A percentile compares a stretch with the other conserved stretches of the same genome.
Evolutionary conservation across 2,888 invertebrate genomes (phyloP).

Genomic region (Halictus ligatus): DNA sequence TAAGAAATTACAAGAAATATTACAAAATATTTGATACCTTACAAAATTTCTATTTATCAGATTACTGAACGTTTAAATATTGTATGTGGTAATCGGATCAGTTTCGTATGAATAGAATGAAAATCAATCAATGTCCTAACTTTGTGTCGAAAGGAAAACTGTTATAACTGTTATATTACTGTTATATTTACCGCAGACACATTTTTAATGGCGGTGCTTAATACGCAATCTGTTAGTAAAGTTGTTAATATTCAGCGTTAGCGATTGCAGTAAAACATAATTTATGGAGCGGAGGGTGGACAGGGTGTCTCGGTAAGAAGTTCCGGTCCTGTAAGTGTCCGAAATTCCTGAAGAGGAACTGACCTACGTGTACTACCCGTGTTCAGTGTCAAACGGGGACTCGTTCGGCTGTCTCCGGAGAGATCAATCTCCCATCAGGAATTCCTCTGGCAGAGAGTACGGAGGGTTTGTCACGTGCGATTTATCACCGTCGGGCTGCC

Average conservation of each 20-base stretch:
- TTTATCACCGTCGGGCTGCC: conserved; percentile 72
- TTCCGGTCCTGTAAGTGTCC: conserved; percentile 14
- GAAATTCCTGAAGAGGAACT: conserved; percentile 50
- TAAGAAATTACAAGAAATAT: no score
- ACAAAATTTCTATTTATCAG: no score
- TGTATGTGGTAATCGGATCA: no score
- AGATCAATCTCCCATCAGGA: conserved; percentile 70
- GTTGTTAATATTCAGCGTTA: neutral
- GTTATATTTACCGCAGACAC: no score
- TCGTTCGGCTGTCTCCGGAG: conserved; percentile 39
- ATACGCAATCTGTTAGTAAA: neutral
- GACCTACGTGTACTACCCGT: conserved; percentile 63
- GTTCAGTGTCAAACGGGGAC: conserved; percentile 44
- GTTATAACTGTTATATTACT: no score
- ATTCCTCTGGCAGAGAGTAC: conserved; percentile 54
- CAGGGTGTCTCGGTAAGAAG: conserved; percentile 3
- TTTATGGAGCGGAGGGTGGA: neutral
- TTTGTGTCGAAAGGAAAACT: no score
- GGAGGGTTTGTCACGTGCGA: conserved; percentile 75
- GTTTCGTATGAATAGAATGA: no score
- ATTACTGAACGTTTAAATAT: no score
- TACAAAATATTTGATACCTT: no score
- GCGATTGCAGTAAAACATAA: neutral
- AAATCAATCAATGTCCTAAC: no score
- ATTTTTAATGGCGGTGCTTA: no score